Base-by-base conservation (phyloP, 1,140 invertebrate species). In the Ips typographus region DNA sequence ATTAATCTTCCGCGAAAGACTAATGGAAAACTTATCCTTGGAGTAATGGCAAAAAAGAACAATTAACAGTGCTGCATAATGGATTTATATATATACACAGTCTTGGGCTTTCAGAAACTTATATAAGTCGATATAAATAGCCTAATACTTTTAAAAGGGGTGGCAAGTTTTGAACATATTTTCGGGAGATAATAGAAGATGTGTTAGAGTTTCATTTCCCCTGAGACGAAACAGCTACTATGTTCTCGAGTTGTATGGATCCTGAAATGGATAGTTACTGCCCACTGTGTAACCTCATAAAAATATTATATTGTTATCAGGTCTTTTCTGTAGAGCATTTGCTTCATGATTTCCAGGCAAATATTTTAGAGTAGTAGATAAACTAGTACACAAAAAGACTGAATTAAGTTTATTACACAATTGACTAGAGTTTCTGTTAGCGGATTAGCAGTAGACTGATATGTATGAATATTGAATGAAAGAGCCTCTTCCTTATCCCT, bases 181-280 rank as follows among this genome's bases (percentile, higher is more conserved):
- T 74, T 67, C 59, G 60, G 60, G 61, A 74, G 74, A 76, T 76
- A 76, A 76, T 74, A 67, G 71, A 71, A 74, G 75, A 75, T 76
- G 73, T 75, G 74, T 75, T 70, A 65, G 71, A 62, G 65, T 74
- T 63, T 76, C 75, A 76, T 76, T 76, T 76, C 75, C 75, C 75
- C 60, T 8, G 75, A 74, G 75, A 74, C 69, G 67, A 72, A 76
- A 76, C 75, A 75, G 74, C 62, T 68, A 72, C 69, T 70, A 74
- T 75, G 70, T 74, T 75, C 64, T 65, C 67, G 70, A 74, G 70
- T 71, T 70, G 68, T 69, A 65, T 70, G 73, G 72, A 66, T 75
- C 74, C 70, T 75, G 75, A 75, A 76, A 75, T 74, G 71, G 74
- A 75, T 75, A 76, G 74, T 76, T 74, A 76, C 72, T 76, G 74